These are phyloP conservation scores for Leptonema lineaticorne DNA, from an alignment of 1,140 invertebrate genomes.

Conservation along the genomic window DNA sequence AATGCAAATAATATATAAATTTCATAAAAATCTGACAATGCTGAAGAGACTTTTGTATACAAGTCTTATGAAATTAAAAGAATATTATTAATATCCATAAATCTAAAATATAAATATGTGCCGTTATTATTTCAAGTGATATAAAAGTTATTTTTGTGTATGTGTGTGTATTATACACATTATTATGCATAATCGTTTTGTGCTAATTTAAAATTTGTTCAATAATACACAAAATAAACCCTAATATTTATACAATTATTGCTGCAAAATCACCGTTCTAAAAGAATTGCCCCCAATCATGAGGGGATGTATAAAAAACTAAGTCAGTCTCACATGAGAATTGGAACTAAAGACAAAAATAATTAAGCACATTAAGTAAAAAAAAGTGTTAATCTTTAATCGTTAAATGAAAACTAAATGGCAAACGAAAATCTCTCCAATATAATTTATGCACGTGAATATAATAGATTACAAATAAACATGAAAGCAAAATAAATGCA, in stretches of 20 bases:
- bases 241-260: conserved; percentile 1
- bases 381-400: neutral
- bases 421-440: neutral
- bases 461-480: neutral
- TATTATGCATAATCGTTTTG: too few species aligned
- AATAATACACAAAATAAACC: neutral
- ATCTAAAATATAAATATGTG: neutral
- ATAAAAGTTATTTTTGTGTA: neutral
- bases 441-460: neutral
- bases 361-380: too few species aligned
- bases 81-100: conserved; percentile 1
- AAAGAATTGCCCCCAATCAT: neutral
- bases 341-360: neutral
- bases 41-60: too few species aligned
- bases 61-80: neutral
- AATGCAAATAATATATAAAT: neutral
- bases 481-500: neutral
- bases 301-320: neutral
- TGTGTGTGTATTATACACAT: conserved; percentile 1
- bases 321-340: neutral
- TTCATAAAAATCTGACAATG: neutral
- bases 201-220: neutral
- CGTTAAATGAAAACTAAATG: neutral
- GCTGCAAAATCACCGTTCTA: neutral
- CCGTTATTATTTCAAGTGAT: neutral